Evolutionary conservation across 30 jellyfish, hydroid and myxozoan species (phyloP), one percentile per base, ranked within the genome.

Genomic region (Hydractinia symbiolongicarpus): DNA sequence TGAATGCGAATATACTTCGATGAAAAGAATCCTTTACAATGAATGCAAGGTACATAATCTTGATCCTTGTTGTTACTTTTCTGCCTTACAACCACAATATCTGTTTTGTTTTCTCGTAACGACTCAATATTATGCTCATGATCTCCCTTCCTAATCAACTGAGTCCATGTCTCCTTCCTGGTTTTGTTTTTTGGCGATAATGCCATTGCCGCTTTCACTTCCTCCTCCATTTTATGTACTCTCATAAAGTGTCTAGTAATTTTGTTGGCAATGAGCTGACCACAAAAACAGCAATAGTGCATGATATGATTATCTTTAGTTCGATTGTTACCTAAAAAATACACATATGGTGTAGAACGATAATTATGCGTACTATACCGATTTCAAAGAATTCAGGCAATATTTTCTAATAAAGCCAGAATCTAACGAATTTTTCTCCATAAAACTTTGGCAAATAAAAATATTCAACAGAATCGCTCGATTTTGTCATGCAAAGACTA

Each of bases 71-170:
- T 13, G 19, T 58, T 16, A 58, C 19, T 58, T 58, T 16, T 58
- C 3, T 11, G 69, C 19, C 69, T 58, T 13, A 58, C 69, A 13
- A 58, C 69, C 15, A 58, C 69, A 58, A 58, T 13, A 58, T 58
- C 69, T 13, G 69, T 58, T 58, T 58, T 58, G 69, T 58, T 58
- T 58, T 58, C 69, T 58, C 69, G 15, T 16, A 58, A 58, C 19
- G 69, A 58, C 69, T 11, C 15, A 58, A 58, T 58, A 3, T 58
- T 58, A 16, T 58, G 69, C 15, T 58, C 69, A 58, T 58, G 69
- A 58, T 58, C 69, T 11, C 69, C 69, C 19, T 3, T 58, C 19
- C 69, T 58, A 3, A 58, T 58, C 15, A 58, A 16, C 15, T 58
- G 15, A 13, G 15, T 58, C 69, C 69, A 58, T 16, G 19, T 58